phyloP scores from a whole-genome alignment of 2,113 vertebrate species.

The Zapornia atra region DNA sequence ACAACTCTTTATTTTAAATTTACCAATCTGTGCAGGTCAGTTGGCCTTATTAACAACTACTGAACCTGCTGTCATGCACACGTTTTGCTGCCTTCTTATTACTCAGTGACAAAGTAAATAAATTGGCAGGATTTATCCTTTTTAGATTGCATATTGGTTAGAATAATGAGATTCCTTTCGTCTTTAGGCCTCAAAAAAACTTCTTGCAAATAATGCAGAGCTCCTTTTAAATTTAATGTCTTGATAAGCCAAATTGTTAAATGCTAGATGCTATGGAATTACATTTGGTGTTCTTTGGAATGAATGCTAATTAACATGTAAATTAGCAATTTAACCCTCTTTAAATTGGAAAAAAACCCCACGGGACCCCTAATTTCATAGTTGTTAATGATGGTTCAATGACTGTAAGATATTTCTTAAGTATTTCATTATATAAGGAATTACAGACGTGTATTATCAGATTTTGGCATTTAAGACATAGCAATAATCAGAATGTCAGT shows the following conservation, averaged over 20 bases:
- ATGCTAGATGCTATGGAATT: constrained; percentile 63
- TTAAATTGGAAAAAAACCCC: constrained; percentile 49
- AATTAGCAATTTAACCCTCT: constrained; percentile 71
- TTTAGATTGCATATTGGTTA: constrained; percentile 30
- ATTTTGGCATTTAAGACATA: constrained; percentile 51
- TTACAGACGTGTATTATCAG: constrained; percentile 44
- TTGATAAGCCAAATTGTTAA: constrained; percentile 66
- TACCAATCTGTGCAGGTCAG: constrained; percentile 9
- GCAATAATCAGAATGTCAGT: not conserved
- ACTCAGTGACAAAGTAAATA: constrained; percentile 41
- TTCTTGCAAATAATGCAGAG: constrained; percentile 9
- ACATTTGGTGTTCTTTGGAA: constrained; percentile 54
- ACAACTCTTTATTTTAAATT: constrained; percentile 49
- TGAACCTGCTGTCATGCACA: not conserved
- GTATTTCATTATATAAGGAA: constrained; percentile 59
- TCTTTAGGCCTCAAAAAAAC: constrained; percentile 27
- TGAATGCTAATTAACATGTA: constrained; percentile 69
- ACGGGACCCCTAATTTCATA: constrained; percentile 70
- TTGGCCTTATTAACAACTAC: constrained; percentile 20
- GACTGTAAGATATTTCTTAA: constrained; percentile 56
- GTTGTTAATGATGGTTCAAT: constrained; percentile 51
- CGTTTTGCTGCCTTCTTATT: constrained; percentile 15
- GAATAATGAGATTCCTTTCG: constrained; percentile 59
- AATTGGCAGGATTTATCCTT: constrained; percentile 38
- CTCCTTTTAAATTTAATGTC: constrained; percentile 53